These are phyloP conservation scores for Dermolepida albohirtum DNA, from an alignment of 2,888 invertebrate genomes.

Conservation along the genomic window DNA sequence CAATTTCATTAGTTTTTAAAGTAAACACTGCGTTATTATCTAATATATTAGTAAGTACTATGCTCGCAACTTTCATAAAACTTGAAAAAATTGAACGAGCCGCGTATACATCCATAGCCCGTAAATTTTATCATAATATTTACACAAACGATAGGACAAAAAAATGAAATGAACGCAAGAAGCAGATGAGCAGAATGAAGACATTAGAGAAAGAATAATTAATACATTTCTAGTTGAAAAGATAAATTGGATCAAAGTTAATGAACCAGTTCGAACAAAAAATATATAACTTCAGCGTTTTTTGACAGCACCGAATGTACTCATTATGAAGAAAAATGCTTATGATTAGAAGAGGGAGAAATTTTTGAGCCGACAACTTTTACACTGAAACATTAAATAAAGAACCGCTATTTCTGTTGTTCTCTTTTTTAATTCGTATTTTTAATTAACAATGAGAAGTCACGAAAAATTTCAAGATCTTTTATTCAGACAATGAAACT, in stretches of 20 bases:
- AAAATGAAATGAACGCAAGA: background rate
- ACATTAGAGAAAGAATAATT: constrained; percentile 4
- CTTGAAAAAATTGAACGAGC: too few relatives aligned
- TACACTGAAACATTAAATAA: background rate
- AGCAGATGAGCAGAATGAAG: constrained; percentile 6
- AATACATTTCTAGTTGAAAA: constrained; percentile 10
- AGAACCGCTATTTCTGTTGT: background rate
- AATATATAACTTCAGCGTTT: constrained; percentile 16
- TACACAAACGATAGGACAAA: background rate
- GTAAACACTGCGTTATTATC: too few relatives aligned
- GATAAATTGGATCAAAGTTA: constrained; percentile 18
- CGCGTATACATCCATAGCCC: too few relatives aligned
- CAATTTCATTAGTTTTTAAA: too few relatives aligned
- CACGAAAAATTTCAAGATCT: too few relatives aligned
- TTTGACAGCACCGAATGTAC: background rate
- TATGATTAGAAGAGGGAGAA: background rate
- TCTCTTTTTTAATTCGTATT: too few relatives aligned
- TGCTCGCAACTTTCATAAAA: too few relatives aligned
- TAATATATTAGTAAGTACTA: too few relatives aligned
- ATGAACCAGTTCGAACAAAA: constrained; percentile 3
- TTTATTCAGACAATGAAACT: too few relatives aligned
- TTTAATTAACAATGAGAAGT: too few relatives aligned
- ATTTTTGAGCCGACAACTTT: background rate
- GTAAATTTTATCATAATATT: too few relatives aligned
- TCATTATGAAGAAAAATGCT: constrained; percentile 16